Base-by-base conservation (phyloP, 1,140 invertebrate genomes). In the Orussus abietinus region DNA sequence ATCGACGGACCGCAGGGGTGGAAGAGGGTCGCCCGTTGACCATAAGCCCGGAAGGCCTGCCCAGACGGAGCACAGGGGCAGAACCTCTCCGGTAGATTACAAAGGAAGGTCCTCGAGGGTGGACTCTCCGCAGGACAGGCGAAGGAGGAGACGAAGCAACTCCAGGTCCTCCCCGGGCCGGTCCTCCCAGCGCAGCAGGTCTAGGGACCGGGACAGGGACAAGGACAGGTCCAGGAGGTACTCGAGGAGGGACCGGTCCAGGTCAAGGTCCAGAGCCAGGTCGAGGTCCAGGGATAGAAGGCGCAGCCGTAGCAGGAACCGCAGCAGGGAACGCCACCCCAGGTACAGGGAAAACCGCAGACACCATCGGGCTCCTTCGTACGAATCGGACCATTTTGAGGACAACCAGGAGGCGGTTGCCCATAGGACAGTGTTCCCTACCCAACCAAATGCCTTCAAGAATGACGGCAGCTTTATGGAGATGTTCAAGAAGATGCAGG, bases 381-480 rank as follows among this genome's bases (percentile, higher is more conserved):
- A 64, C 9, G 56, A 64, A 26, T 59, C 54, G 1, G 56, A 66
- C 20, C 39, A 35, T 9, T 10, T 36, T 5, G 53, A 60, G 25
- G 63, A 69, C 19, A 56, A 54, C 3, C 53, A 57, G 11, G 64
- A 65, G 12, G 36, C 7, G 11, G 31, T 45, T 18, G 53, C 50
- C 18, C 34, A 1, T 56, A 59, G n/a, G 25, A 38, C 62, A 3
- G 39, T 59, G 5, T 39, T 55, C 25, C 49, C 62, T 7, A 45
- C 55, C 0, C 75, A 73, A 26, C 64, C 76, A n/a, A 82, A 83
- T 55, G 80, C 78, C 3, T 88, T 87, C 52, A 83, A 83, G 53
- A 92, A 92, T 62, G 90, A 92, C 63, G 90, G 90, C 7, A 89
- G 86, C 38, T 92, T 92, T 59, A 76, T 92, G 61, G 89, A 91